Base-by-base conservation (phyloP, 2,797 vertebrate genomes). In the Phoxinus dragarum region DNA sequence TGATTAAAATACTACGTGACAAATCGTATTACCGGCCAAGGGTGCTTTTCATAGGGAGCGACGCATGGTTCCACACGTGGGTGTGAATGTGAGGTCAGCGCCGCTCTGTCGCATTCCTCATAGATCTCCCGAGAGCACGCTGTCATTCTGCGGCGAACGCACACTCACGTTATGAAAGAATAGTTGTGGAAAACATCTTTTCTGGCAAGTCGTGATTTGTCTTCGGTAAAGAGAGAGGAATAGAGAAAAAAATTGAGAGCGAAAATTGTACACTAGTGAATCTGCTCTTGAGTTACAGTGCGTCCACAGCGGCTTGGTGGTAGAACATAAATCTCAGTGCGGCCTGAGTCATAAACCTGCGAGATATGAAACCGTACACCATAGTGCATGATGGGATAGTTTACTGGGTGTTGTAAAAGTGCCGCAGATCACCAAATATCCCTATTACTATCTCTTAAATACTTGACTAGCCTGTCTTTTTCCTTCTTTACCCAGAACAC, bases 1-100 rank as follows among this genome's bases (percentile, higher is more conserved):
- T 90, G 88, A 92, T 92, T 93, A 91, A 92, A 92, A 91, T 88
- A 88, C 89, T 90, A 87, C 85, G 89, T 90, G 89, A 91, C 87
- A 61, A 85, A 82, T 54, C 75, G 74, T 89, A 90, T 91, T 88
- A 90, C 67, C 31, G 38, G 84, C 64, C 67, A 54, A 23, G 38
- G 49, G 36, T 42, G 38, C 49, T 80, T 84, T 78, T 84, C 19
- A 56, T 69, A 56, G 64, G 31, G 61, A 67, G 73, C 3, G 23
- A 76, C 6, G 59, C 44, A n/a, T 56, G 7, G 47, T 23, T 77
- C 47, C 12, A 54, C 61, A 77, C n/a, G 56, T 80, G 56, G 42
- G 77, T 67, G 77, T 80, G 84, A 80, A 80, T 56, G 34, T 80
- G 84, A 80, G 84, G 56, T 85, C 84, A 80, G 84, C 42, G 9